phyloP scores from a whole-genome alignment of 2,113 vertebrate genomes.

The Collichthys lucidus region DNA sequence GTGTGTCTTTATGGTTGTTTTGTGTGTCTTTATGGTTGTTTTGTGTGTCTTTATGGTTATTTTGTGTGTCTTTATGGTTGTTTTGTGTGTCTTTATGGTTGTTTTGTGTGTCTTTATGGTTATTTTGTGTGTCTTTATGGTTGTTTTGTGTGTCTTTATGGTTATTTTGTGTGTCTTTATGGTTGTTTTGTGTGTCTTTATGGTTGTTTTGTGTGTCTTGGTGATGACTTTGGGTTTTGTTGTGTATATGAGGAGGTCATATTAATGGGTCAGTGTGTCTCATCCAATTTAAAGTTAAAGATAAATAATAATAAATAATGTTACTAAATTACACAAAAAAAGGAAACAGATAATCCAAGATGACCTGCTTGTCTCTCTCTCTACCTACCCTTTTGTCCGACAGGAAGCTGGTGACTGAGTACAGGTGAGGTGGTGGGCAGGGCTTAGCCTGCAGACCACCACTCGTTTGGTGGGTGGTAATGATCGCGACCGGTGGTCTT shows the following conservation, averaged over 20 bases:
- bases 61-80: too few species aligned
- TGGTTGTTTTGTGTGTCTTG: neutral
- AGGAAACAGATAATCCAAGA: neutral
- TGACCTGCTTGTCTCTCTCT: neutral
- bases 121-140: too few species aligned
- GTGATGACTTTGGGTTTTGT: too few species aligned
- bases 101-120: neutral
- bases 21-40: neutral
- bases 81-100: neutral
- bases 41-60: neutral
- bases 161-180: too few species aligned
- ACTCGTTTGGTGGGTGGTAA: constrained; percentile 67
- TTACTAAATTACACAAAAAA: neutral
- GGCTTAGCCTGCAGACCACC: constrained; percentile 14
- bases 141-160: neutral
- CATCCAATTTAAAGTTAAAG: neutral
- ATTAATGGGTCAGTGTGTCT: neutral
- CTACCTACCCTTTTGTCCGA: constrained; percentile 10
- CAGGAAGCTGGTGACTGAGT: constrained; percentile 67
- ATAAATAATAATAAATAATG: neutral
- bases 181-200: neutral
- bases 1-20: neutral
- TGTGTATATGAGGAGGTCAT: neutral
- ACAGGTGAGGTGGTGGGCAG: constrained; percentile 42
- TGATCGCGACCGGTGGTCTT: constrained; percentile 98